Evolutionary conservation across 2,113 vertebrate species (phyloP).

Genomic region (Thunnus thynnus): DNA sequence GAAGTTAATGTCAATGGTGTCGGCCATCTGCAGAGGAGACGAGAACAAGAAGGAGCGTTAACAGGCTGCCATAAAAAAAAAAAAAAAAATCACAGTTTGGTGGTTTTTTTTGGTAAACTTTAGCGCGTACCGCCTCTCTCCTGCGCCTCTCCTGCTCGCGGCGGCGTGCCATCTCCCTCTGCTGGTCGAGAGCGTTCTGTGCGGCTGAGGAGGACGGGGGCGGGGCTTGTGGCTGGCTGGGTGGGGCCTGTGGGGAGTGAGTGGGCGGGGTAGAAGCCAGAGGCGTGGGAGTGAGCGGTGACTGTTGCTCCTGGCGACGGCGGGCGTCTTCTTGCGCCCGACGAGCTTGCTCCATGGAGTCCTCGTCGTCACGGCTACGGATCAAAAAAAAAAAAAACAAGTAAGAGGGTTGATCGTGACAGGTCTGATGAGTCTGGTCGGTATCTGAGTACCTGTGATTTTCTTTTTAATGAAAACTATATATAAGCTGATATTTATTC

Average conservation of each 20-base stretch:
- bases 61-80: fast-evolving
- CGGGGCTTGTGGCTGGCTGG: conserved; percentile 62
- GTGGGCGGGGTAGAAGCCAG: conserved; percentile 83
- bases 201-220: conserved; percentile 66
- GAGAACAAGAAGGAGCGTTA: not conserved
- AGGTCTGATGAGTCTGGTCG: no score
- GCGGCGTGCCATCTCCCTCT: conserved; percentile 91
- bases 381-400: not conserved
- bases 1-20: conserved; percentile 97
- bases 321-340: conserved; percentile 76
- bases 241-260: conserved; percentile 85
- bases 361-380: conserved; percentile 90
- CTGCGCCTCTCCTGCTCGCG: conserved; percentile 92
- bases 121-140: conserved; percentile 88
- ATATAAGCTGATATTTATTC: no score
- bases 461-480: no score
- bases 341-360: conserved; percentile 75
- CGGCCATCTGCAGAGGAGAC: conserved; percentile 86
- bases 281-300: conserved; percentile 77
- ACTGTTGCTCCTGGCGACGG: conserved; percentile 79
- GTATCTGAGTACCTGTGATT: no score
- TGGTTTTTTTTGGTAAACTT: fast-evolving
- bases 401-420: no score
- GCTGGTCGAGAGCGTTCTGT: conserved; percentile 90
- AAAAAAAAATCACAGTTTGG: not conserved